Evolutionary conservation across 2,888 invertebrate species (phyloP).

Genomic region (Steinernema scapterisci): DNA sequence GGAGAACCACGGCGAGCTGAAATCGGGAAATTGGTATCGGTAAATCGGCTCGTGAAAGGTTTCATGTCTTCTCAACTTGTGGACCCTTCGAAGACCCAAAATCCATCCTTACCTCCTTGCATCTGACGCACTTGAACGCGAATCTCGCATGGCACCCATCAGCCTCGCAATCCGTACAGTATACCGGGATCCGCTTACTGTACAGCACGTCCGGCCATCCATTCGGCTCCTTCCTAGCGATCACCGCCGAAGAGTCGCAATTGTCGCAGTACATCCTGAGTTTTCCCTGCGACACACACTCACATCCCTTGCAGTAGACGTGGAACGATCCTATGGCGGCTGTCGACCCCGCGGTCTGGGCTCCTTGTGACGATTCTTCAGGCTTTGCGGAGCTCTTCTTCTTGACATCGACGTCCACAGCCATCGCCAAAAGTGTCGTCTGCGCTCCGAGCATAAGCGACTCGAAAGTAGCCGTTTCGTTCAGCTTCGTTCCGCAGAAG

Average conservation of each 20-base stretch:
- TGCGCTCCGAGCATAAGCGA: constrained; percentile 12
- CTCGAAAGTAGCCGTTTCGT: not conserved
- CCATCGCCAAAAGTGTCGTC: not conserved
- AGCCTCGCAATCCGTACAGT: constrained; percentile 43
- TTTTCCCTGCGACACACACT: constrained; percentile 46
- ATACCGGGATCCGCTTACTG: constrained; percentile 35
- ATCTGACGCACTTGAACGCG: constrained; percentile 53
- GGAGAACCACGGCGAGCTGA: constrained; percentile 43
- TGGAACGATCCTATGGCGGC: constrained; percentile 45
- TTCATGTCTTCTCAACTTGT: too few species aligned
- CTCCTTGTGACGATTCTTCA: too few species aligned
- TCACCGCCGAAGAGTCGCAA: constrained; percentile 46
- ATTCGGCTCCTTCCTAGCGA: constrained; percentile 49
- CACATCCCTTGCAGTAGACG: constrained; percentile 55
- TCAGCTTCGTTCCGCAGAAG: constrained; percentile 28
- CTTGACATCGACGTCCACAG: not conserved
- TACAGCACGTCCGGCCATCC: constrained; percentile 50
- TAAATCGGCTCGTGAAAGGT: too few species aligned
- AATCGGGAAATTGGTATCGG: too few species aligned
- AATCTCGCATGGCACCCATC: constrained; percentile 40
- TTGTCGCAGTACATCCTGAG: constrained; percentile 51
- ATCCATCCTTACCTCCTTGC: constrained; percentile 43
- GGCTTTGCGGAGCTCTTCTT: constrained; percentile 22
- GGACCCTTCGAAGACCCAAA: too few species aligned
- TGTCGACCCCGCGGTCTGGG: too few species aligned